Evolutionary conservation across 2,888 invertebrate genomes (phyloP).

Genomic region (Coronaproctus castanopsis): DNA sequence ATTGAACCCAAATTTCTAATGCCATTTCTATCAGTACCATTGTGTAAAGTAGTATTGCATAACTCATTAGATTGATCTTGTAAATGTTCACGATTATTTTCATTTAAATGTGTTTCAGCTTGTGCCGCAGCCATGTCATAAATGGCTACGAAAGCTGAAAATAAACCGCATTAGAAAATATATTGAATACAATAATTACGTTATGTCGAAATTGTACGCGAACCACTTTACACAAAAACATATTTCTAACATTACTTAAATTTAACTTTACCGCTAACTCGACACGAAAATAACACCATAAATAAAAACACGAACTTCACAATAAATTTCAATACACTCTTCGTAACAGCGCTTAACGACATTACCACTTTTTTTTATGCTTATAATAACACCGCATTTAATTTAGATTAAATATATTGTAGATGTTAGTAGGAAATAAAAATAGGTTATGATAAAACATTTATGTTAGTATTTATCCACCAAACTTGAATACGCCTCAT

Average conservation of each 20-base stretch:
- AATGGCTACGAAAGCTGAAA: constrained; percentile 34
- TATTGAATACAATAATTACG: constrained; percentile 23
- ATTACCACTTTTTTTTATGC: not conserved
- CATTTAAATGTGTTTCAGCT: constrained; percentile 63
- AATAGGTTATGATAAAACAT: constrained; percentile 40
- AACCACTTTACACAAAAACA: constrained; percentile 22
- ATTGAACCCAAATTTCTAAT: constrained; percentile 30
- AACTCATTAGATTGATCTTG: constrained; percentile 44
- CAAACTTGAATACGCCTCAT: too few relatives aligned
- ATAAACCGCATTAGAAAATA: constrained; percentile 39
- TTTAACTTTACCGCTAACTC: constrained; percentile 8
- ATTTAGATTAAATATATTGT: not conserved
- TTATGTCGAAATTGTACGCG: constrained; percentile 24
- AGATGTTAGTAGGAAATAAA: constrained; percentile 12
- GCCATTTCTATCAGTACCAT: constrained; percentile 55
- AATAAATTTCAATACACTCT: constrained; percentile 52
- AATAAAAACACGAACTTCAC: constrained; percentile 22
- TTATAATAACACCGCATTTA: not conserved
- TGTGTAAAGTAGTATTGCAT: constrained; percentile 44
- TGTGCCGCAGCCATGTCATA: constrained; percentile 64
- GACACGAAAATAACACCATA: constrained; percentile 1
- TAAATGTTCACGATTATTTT: constrained; percentile 43
- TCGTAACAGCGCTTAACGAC: constrained; percentile 36
- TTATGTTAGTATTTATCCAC: constrained; percentile 41
- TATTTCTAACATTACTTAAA: constrained; percentile 22